Percentiles rank a stretch among this genome's conserved stretches.
Evolutionary conservation across 1,140 invertebrate genomes (phyloP).

Genomic region (Drosophila nigromelanica): DNA sequence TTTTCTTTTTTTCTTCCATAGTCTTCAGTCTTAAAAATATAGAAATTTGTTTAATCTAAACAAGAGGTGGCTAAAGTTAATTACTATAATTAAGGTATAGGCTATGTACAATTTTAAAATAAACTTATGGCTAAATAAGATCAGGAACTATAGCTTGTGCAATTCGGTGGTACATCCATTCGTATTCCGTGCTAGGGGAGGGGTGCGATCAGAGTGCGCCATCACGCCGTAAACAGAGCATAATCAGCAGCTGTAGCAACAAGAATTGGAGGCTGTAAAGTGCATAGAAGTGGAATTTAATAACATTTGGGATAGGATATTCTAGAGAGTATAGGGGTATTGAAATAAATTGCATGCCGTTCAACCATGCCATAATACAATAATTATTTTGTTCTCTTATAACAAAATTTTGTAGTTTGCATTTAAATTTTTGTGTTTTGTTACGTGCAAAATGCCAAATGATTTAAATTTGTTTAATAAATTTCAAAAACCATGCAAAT

Average conservation of each 20-base stretch:
- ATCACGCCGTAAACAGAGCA: slow-evolving; percentile 35
- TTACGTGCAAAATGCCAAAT: slow-evolving; percentile 60
- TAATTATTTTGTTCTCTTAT: slow-evolving; percentile 1
- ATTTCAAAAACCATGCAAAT: slow-evolving; percentile 51
- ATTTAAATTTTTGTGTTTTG: slow-evolving; percentile 20
- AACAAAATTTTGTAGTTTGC: slow-evolving; percentile 37
- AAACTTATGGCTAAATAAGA: slow-evolving; percentile 52
- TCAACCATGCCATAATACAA: slow-evolving; percentile 62
- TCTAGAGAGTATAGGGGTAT: slow-evolving; percentile 9
- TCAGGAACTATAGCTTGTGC: slow-evolving; percentile 72
- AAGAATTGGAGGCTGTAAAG: slow-evolving; percentile 59
- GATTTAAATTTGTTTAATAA: slow-evolving; percentile 7
- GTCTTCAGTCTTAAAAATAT: slow-evolving; percentile 74
- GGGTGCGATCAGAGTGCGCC: slow-evolving; percentile 31
- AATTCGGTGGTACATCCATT: slow-evolving; percentile 37
- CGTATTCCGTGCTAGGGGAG: background rate
- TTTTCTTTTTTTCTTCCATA: slow-evolving; percentile 25
- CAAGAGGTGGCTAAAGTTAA: slow-evolving; percentile 14
- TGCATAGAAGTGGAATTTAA: slow-evolving; percentile 49
- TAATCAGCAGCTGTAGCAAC: slow-evolving; percentile 37
- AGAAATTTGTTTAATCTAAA: slow-evolving; percentile 40
- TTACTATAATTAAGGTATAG: slow-evolving; percentile 15
- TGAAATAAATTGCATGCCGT: slow-evolving; percentile 38
- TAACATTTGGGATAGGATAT: slow-evolving; percentile 1
- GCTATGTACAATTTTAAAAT: slow-evolving; percentile 48